Evolutionary conservation across 2,113 vertebrate genomes (phyloP), one percentile per base, ranked within the genome.

Genomic region (Thalassarche chlororhynchos): DNA sequence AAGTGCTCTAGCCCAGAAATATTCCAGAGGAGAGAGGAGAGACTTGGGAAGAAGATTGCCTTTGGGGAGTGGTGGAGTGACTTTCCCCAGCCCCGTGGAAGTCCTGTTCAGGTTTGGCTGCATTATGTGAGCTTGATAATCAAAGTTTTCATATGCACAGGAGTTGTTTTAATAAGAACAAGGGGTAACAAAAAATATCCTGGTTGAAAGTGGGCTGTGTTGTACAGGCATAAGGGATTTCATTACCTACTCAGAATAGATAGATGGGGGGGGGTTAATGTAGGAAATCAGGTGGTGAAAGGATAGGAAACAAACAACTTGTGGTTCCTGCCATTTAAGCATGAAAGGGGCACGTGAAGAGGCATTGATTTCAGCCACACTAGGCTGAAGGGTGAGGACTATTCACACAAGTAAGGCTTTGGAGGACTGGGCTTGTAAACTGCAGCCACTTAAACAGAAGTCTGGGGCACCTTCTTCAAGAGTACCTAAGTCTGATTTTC

Each of bases 381-480:
- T 77, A 69, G 40, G 82, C 55, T 81, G 76, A 55, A 97, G 88
- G n/a, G 51, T 78, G 36, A 86, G 64, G 75, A 46, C 90, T 96
- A 92, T 94, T 96, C 79, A 88, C n/a, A 58, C 25, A 71, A 88
- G 68, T 29, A 58, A 83, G 23, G 60, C 79, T 90, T 78, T 94
- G 68, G 94, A 94, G 89, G 69, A 78, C 46, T 23, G 92, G 64
- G 62, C 66, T 88, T 89, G 68, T 90, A 90, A 95, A 92, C 75
- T 57, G 49, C 86, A 92, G 44, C 78, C 12, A 1, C 89, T 61
- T 54, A 40, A 88, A 96, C 80, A 92, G 86, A 96, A 92, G 83
- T 74, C 91, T 20, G 42, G 85, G 93, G 76, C 60, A 74, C 71
- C 71, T 92, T 92, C 85, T 38, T 89, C 76, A 84, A 61, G 79